These are phyloP conservation scores for Heliconius eleuchia DNA, from an alignment of 1,140 invertebrate genomes.

Conservation along the genomic window DNA sequence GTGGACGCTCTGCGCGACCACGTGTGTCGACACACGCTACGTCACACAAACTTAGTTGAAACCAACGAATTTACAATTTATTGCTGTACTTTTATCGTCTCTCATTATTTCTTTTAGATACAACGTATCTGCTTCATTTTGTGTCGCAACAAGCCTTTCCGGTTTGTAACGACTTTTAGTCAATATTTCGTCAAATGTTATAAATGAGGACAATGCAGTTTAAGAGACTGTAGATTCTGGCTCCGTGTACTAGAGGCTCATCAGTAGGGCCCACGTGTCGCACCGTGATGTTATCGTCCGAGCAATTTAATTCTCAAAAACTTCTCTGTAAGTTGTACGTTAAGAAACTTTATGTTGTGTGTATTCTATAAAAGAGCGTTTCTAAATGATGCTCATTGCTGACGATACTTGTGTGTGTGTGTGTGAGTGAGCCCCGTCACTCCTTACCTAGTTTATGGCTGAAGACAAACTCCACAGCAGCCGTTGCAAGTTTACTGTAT, in stretches of 20 bases:
- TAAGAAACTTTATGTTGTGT: conserved; percentile 17
- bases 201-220: not conserved
- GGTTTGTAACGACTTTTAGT: not conserved
- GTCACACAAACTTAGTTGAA: not conserved
- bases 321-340: conserved; percentile 18
- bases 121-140: not conserved
- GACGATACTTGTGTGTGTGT: not conserved
- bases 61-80: not conserved
- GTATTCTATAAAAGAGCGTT: conserved; percentile 14
- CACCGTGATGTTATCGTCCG: conserved; percentile 23
- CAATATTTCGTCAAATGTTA: not conserved
- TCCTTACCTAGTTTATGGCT: not conserved
- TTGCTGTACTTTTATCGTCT: not conserved
- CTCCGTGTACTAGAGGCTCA: not conserved
- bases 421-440: not conserved
- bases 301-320: conserved; percentile 22
- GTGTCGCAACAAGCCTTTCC: not conserved
- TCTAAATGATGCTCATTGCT: conserved; percentile 10
- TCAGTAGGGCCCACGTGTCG: conserved; percentile 14
- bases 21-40: not conserved
- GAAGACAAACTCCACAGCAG: not conserved
- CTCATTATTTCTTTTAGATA: not conserved
- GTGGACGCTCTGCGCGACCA: too few relatives aligned
- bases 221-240: not conserved
- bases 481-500: not conserved